Conservation (phyloP, 2,113 vertebrate species). For the Tapirus terrestris region DNA sequence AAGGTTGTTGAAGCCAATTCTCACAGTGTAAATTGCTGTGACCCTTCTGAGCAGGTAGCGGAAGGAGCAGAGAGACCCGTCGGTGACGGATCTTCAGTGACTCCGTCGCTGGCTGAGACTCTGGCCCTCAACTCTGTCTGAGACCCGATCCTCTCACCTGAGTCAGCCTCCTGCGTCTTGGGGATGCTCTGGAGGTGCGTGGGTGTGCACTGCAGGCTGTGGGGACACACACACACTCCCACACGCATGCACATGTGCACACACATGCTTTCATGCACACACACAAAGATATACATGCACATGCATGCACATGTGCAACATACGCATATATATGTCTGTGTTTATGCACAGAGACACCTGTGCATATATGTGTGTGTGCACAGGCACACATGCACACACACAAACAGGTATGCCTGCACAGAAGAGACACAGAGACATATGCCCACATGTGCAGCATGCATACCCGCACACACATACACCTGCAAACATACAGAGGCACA, state of each 20-base stretch:
- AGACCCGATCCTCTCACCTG: not conserved
- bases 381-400: fast-evolving
- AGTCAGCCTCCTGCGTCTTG: too few relatives aligned
- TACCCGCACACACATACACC: fast-evolving
- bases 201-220: fast-evolving
- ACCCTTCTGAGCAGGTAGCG: fast-evolving
- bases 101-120: not conserved
- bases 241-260: not conserved
- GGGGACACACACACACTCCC: fast-evolving
- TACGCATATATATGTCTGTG: not conserved
- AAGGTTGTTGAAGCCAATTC: too few relatives aligned
- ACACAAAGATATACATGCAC: fast-evolving
- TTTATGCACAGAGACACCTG: not conserved
- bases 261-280: not conserved
- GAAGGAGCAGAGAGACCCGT: fast-evolving
- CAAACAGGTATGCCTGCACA: not conserved
- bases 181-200: not conserved
- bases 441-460: not conserved
- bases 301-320: too few relatives aligned
- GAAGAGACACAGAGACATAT: too few relatives aligned
- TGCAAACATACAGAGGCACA: not conserved
- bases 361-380: fast-evolving
- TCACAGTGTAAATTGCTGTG: fast-evolving
- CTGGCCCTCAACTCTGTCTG: too few relatives aligned
- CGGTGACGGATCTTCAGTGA: fast-evolving